Base-by-base conservation (phyloP, 2,888 invertebrate genomes). In the Ischnus inquisitorius region DNA sequence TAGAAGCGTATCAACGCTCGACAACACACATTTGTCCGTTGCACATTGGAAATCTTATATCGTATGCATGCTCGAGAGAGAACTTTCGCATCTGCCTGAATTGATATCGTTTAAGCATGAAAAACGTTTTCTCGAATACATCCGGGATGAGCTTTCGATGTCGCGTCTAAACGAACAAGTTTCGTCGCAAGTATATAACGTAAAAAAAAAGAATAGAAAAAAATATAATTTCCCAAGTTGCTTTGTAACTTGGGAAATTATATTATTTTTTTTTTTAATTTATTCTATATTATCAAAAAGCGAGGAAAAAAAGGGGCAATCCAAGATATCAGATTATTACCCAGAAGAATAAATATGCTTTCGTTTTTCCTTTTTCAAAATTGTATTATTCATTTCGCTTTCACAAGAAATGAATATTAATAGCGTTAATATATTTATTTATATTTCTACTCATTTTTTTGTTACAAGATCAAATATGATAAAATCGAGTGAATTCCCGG, bases 261-360 rank as follows among this genome's bases (percentile, higher is more conserved):
- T n/a, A n/a, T n/a, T n/a, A n/a, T n/a, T n/a, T n/a, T n/a, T n/a
- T n/a, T n/a, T n/a, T n/a, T n/a, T n/a, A n/a, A n/a, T n/a, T n/a
- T n/a, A n/a, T n/a, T 34, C 34, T 8, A 34, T 8, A 34, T 34
- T 34, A 34, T 34, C 8, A 34, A 34, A 34, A 34, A 34, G 34
- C 8, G 57, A 16, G 39, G 78, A 72, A 65, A 87, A 85, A 80
- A 85, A 68, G 85, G 88, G 83, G 85, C 88, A 87, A 88, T 87
- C 86, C 69, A 62, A 76, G 83, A 83, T 80, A 88, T 77, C 87
- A n/a, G n/a, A n/a, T n/a, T n/a, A n/a, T n/a, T n/a, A n/a, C n/a
- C n/a, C n/a, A n/a, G n/a, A n/a, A n/a, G n/a, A n/a, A n/a, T n/a
- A n/a, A n/a, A n/a, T n/a, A n/a, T n/a, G n/a, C n/a, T n/a, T n/a